A percentile compares a stretch with the other conserved stretches of the same genome.
These are phyloP conservation scores for Artemia franciscana DNA, from an alignment of 1,140 invertebrate genomes.

Conservation along the genomic window DNA sequence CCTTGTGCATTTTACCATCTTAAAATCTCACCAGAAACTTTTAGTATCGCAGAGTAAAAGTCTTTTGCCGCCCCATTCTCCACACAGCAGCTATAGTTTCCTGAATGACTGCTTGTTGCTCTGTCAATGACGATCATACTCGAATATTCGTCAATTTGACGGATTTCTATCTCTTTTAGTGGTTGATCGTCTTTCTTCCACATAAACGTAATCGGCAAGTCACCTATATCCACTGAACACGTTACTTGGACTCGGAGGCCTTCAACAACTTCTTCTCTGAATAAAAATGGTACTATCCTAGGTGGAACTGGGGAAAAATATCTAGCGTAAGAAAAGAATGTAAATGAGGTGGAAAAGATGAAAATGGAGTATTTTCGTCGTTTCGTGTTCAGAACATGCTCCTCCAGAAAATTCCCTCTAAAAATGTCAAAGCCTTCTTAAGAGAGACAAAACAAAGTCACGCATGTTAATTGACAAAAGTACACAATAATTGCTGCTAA, in stretches of 20 bases:
- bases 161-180: background rate
- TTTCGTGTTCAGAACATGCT: too few relatives aligned
- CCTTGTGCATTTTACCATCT: background rate
- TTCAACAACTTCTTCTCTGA: background rate
- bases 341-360: too few relatives aligned
- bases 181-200: background rate
- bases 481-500: too few relatives aligned
- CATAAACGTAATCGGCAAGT: background rate
- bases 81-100: background rate
- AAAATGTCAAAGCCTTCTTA: too few relatives aligned
- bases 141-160: background rate
- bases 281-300: background rate
- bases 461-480: too few relatives aligned
- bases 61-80: background rate
- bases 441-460: too few relatives aligned
- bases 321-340: too few relatives aligned
- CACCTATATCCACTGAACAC: background rate
- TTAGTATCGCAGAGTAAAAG: background rate
- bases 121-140: background rate
- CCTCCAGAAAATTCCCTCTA: too few relatives aligned
- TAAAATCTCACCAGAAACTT: background rate
- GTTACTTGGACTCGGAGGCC: background rate
- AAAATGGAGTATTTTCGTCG: too few relatives aligned
- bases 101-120: background rate
- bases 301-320: background rate